A percentile compares a stretch with the other conserved stretches of the same genome.
These are phyloP conservation scores for Microcebus murinus DNA, from an alignment of 2,113 vertebrate genomes.

Conservation along the genomic window DNA sequence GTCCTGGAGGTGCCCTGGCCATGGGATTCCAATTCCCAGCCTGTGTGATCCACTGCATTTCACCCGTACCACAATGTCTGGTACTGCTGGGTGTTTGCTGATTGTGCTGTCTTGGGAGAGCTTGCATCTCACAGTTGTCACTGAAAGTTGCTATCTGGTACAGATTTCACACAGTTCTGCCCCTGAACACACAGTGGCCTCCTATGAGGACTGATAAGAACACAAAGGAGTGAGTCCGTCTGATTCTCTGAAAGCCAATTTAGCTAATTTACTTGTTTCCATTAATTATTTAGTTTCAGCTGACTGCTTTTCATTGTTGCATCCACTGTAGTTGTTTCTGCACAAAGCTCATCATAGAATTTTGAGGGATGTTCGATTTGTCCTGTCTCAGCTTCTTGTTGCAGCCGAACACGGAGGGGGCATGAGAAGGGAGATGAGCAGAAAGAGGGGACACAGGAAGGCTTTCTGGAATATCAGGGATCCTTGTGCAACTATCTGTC, in stretches of 20 bases:
- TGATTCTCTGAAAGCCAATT: slow-evolving; percentile 36
- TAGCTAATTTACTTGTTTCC: slow-evolving; percentile 58
- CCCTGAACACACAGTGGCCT: neutral
- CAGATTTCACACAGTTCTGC: neutral
- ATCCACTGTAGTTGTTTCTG: slow-evolving; percentile 25
- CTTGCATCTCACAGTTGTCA: neutral
- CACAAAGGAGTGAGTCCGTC: neutral
- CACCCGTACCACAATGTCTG: neutral
- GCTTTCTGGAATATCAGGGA: neutral
- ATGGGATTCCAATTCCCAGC: neutral
- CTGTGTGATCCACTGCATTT: neutral
- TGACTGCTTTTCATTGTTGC: slow-evolving; percentile 51
- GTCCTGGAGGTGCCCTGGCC: neutral
- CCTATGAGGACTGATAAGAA: neutral
- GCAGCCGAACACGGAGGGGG: neutral
- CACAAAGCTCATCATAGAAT: neutral
- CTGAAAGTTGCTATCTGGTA: neutral
- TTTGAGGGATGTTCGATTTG: neutral
- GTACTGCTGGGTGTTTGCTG: neutral
- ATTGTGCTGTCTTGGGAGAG: neutral
- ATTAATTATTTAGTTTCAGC: slow-evolving; percentile 59
- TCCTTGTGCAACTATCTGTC: neutral
- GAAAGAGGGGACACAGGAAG: neutral
- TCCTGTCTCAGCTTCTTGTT: neutral
- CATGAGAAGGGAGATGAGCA: neutral